These are phyloP conservation scores for Ptilonorhynchus violaceus DNA, from an alignment of 2,113 vertebrate genomes.

Conservation along the genomic window DNA sequence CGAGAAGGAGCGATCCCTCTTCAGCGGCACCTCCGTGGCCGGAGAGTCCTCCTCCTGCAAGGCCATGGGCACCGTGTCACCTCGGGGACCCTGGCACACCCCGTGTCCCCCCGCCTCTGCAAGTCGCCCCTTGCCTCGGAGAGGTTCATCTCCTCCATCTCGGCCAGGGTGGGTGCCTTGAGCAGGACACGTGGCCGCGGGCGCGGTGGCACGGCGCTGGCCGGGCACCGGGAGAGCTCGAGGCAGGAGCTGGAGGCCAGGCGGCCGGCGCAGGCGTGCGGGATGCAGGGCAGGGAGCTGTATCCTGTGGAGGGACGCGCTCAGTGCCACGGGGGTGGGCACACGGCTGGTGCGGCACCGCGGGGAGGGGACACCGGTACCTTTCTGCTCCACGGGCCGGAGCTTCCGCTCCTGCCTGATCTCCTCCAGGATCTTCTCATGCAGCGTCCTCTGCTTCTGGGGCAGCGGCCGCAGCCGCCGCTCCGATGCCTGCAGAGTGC, in stretches of 20 bases:
- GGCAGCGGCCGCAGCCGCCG: conserved; percentile 85
- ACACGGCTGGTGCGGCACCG: accelerated
- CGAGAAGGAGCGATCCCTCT: conserved; percentile 92
- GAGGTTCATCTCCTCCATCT: conserved; percentile 96
- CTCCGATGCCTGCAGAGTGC: conserved; percentile 77
- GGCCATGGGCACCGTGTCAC: accelerated
- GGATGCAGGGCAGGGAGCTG: conserved; percentile 91
- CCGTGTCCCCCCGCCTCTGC: accelerated
- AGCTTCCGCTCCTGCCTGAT: conserved; percentile 91
- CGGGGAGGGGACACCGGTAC: background rate
- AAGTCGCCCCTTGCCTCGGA: conserved; percentile 78
- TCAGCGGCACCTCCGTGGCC: conserved; percentile 69
- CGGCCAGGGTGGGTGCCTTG: conserved; percentile 91
- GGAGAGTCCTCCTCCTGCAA: conserved; percentile 92
- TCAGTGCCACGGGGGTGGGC: accelerated
- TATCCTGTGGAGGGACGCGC: conserved; percentile 58
- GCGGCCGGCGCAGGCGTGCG: conserved; percentile 75
- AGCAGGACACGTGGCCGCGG: conserved; percentile 83
- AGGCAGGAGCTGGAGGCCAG: conserved; percentile 89
- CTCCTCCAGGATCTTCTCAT: conserved; percentile 89
- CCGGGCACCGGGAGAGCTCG: conserved; percentile 77
- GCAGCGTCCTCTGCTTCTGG: conserved; percentile 81
- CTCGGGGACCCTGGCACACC: accelerated
- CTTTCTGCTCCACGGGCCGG: conserved; percentile 79
- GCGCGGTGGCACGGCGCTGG: background rate